Conservation (phyloP, 2,113 vertebrate genomes). For the Petaurus breviceps region DNA sequence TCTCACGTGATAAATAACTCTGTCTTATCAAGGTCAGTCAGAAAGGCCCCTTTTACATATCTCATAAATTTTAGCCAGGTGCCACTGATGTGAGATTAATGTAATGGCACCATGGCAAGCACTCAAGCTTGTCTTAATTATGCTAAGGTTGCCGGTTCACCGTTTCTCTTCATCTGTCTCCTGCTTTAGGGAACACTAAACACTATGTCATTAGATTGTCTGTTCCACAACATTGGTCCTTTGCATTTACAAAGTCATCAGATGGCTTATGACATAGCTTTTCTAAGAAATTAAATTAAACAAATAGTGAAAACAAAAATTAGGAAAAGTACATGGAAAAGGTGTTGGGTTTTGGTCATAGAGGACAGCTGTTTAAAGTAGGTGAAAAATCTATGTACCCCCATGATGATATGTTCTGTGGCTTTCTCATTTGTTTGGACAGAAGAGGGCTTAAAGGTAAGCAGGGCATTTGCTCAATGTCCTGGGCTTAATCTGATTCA, state of each 20-base stretch:
- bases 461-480: neutral
- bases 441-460: neutral
- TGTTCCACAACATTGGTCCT: constrained; percentile 89
- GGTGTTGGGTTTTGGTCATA: constrained; percentile 28
- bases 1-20: constrained; percentile 88
- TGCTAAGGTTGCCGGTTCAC: constrained; percentile 91
- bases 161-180: constrained; percentile 91
- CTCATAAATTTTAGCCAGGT: constrained; percentile 91
- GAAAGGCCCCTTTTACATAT: constrained; percentile 89
- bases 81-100: constrained; percentile 91
- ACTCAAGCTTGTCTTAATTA: constrained; percentile 93
- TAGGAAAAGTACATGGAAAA: constrained; percentile 54
- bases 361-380: neutral
- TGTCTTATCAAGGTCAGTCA: constrained; percentile 89
- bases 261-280: constrained; percentile 87
- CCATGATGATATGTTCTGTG: neutral
- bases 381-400: neutral
- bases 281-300: constrained; percentile 88
- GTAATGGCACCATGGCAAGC: constrained; percentile 88
- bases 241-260: constrained; percentile 92
- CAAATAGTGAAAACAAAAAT: constrained; percentile 84
- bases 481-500: neutral
- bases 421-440: neutral
- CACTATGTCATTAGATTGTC: constrained; percentile 92
- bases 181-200: constrained; percentile 92